Conservation (phyloP, 2,113 vertebrate genomes). For the Rhynchopsitta pachyrhyncha region DNA sequence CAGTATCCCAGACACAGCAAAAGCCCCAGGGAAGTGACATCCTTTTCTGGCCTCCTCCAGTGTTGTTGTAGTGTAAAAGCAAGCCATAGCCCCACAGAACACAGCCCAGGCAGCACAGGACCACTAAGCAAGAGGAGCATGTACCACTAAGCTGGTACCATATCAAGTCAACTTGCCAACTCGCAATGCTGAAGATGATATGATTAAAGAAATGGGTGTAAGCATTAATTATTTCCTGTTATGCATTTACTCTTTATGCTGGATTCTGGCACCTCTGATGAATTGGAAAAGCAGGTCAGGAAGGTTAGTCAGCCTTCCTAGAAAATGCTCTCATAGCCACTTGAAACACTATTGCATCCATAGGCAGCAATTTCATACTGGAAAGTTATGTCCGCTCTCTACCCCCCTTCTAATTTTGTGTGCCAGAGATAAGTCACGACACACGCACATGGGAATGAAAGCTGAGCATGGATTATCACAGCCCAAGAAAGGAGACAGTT, state of each 20-base stretch:
- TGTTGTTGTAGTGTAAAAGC: fast-evolving
- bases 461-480: background rate
- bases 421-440: background rate
- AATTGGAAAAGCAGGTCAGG: background rate
- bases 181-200: background rate
- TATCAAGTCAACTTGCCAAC: background rate
- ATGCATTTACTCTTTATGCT: background rate
- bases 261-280: background rate
- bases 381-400: background rate
- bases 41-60: background rate
- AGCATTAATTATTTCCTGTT: background rate
- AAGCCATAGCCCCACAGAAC: background rate
- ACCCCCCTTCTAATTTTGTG: background rate
- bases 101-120: background rate
- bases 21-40: background rate
- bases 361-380: background rate
- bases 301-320: background rate
- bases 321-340: background rate
- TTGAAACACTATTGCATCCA: background rate
- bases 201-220: background rate
- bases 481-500: background rate
- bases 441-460: background rate
- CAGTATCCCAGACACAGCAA: background rate
- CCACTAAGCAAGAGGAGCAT: background rate
- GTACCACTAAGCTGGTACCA: background rate